Base-by-base conservation (phyloP, 2,888 invertebrate species). In the Tinea trinotella region DNA sequence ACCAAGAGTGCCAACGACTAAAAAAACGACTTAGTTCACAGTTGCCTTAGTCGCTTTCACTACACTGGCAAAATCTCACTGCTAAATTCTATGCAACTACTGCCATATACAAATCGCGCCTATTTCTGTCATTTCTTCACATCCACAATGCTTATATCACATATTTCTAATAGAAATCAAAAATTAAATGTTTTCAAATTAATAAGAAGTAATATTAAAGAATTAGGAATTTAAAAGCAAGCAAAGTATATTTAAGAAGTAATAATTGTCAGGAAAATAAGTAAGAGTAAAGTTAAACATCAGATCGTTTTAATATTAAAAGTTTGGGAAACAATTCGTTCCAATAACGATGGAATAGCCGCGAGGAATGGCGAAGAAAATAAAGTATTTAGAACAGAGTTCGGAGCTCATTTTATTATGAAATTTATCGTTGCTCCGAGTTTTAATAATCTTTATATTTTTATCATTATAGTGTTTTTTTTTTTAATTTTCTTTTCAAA, bases 241-340 rank as follows among this genome's bases (percentile, higher is more conserved):
- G 15, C 13, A 12, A 40, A 40, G 2, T 3, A 15, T 40, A n/a
- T 15, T 34, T 52, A 52, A 52, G 34, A 20, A 53, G 40, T 35
- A 53, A 53, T 40, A 40, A 53, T 53, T 50, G 50, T 50, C 50
- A 24, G 22, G 5, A 50, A 50, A 50, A 50, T 15, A 50, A 24
- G 24, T 24, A 24, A 9, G 50, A 24, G 24, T 24, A 50, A 57
- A 56, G 36, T 55, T 53, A 12, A 19, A 54, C 35, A 68, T 66
- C 67, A 68, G 56, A 35, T 22, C 56, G 52, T 58, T 63, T 74
- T 70, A 74, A 76, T 76, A 75, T 72, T 71, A 73, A 74, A 77
- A 76, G 68, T 77, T 76, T 61, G 67, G 70, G 75, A 75, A 78
- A 78, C 77, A 78, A 76, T 77, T 78, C 72, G 72, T 71, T 77